Base-by-base conservation (phyloP, 2,888 invertebrate genomes). In the Syritta pipiens region DNA sequence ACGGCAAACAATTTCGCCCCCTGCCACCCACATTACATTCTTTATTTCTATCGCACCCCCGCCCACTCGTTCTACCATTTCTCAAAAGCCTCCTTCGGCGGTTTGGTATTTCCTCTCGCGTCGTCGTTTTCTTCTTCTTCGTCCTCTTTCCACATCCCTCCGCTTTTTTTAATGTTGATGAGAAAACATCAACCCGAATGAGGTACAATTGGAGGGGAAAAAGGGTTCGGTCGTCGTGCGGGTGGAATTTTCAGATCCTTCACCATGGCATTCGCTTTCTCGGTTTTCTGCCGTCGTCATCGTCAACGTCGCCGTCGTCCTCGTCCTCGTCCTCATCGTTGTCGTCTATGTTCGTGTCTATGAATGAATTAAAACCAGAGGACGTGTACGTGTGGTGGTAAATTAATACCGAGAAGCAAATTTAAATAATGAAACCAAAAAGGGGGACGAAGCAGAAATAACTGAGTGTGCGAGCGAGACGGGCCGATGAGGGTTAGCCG, bases 391-490 rank as follows among this genome's bases (percentile, higher is more conserved):
- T 74, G 79, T 79, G 79, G 74, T 79, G 79, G 79, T 79, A 79
- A 79, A 79, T 79, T 79, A 79, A 79, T 79, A 72, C 67, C 57
- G 44, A 79, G 67, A n/a, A 79, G 68, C 62, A 74, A 79, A 79
- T 79, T 79, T 68, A 74, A 79, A 79, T 79, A 79, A 74, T 79
- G 74, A 79, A 74, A 79, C 67, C 67, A 60, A 67, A 51, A n/a
- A 59, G 49, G 74, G 49, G 68, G 63, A 68, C 55, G 75, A 49
- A 69, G 55, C n/a, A 57, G 44, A 32, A 74, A 79, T 59, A 74
- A 49, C 55, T 51, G 74, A 57, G n/a, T n/a, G 74, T 62, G 68
- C 44, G 68, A 79, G 79, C 67, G 62, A 67, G 79, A 79, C 24
- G 17, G 62, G 62, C n/a, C 51, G 57, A 62, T 55, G 32, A 57